Evolutionary conservation across 2,113 vertebrate genomes (phyloP).

Genomic region (Pogonocichla stellata): DNA sequence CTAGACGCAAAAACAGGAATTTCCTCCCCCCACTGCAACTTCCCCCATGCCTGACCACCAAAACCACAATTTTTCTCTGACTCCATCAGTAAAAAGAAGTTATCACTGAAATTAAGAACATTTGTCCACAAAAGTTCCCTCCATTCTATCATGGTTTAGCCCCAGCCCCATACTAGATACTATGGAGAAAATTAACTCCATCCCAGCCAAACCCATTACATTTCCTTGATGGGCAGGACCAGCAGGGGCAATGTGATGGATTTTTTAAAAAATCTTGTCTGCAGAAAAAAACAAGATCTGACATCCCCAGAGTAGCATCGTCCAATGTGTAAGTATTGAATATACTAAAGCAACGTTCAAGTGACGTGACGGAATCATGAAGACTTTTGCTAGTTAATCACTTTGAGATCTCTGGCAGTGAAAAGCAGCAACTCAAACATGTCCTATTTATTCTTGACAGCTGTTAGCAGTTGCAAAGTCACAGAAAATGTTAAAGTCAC

Average conservation of each 20-base stretch:
- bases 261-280: not conserved
- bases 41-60: not conserved
- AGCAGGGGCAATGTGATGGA: not conserved
- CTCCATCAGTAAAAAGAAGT: not conserved
- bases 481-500: not conserved
- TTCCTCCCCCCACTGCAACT: not conserved
- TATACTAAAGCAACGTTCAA: not conserved
- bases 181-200: not conserved
- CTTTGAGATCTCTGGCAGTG: not conserved
- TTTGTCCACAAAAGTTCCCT: not conserved
- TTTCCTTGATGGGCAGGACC: not conserved
- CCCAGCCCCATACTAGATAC: not conserved
- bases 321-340: not conserved
- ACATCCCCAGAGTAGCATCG: not conserved
- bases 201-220: not conserved
- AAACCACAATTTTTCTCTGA: not conserved
- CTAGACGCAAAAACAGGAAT: not conserved
- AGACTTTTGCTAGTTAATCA: not conserved
- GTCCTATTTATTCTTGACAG: not conserved
- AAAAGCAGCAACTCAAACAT: not conserved
- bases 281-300: not conserved
- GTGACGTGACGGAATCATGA: rapidly evolving
- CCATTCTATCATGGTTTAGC: not conserved
- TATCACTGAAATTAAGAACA: not conserved
- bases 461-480: not conserved